Evolutionary conservation across 1,140 invertebrate species (phyloP).

Genomic region (Carcinoscorpius rotundicauda): DNA sequence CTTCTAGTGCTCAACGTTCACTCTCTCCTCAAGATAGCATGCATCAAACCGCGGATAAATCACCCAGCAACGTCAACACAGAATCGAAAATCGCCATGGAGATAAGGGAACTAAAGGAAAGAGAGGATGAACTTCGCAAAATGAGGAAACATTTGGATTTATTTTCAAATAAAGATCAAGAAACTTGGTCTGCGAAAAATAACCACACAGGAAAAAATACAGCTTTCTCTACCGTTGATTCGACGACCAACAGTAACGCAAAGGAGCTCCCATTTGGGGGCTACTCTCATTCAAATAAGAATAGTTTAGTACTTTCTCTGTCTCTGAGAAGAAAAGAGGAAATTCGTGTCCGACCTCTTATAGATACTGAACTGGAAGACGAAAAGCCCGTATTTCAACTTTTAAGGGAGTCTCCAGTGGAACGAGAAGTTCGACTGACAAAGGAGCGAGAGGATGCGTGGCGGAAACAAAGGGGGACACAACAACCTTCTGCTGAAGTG

Average conservation of each 20-base stretch:
- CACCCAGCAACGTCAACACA: constrained; percentile 18
- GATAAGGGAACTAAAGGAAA: constrained; percentile 35
- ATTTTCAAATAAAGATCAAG: not conserved
- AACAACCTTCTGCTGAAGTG: not conserved
- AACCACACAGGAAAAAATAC: not conserved
- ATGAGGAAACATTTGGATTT: constrained; percentile 13
- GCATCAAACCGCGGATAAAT: constrained; percentile 6
- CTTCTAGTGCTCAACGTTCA: too few relatives aligned
- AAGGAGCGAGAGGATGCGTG: constrained; percentile 43
- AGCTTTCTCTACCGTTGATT: not conserved
- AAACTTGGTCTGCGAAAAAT: not conserved
- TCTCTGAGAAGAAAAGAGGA: not conserved
- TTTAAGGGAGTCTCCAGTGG: constrained; percentile 42
- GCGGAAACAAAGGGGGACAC: constrained; percentile 31
- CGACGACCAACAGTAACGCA: not conserved
- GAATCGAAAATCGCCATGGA: constrained; percentile 39
- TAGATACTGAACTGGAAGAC: constrained; percentile 12
- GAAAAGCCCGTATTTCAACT: constrained; percentile 8
- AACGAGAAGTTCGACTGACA: constrained; percentile 42
- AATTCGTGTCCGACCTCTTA: constrained; percentile 17
- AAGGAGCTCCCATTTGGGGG: not conserved
- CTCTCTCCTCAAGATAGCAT: too few relatives aligned
- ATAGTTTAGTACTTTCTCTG: not conserved
- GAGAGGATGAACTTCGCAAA: constrained; percentile 36
- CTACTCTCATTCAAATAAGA: not conserved